Evolutionary conservation across 1,140 invertebrate species (phyloP), one percentile per base, ranked within the genome.

Genomic region (Asbolus verrucosus): DNA sequence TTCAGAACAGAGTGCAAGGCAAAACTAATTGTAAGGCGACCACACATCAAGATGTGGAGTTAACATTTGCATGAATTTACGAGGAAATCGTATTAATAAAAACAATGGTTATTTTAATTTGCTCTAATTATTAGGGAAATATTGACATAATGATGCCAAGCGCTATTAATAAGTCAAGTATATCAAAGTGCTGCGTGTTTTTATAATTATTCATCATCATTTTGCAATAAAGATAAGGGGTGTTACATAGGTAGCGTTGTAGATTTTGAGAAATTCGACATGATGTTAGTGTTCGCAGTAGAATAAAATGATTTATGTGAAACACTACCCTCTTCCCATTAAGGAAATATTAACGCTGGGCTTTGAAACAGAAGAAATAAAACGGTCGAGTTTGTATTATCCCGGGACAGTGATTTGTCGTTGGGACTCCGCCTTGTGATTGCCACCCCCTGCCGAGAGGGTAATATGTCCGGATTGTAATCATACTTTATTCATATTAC

Each of bases 401-500:
- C 46, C 21, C 21, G 46, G 39, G 46, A 50, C 50, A 31, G 24
- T 69, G 59, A 61, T 69, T 63, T 60, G 50, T 61, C 59, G 50
- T 50, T 15, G 54, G 15, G 36, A 43, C 59, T 69, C 50, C 67
- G 54, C 67, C 67, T 61, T 36, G 38, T 46, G 43, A 61, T 69
- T 72, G 70, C 65, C 19, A 38, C 73, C 73, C 63, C 76, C 75
- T 69, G 69, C 61, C 59, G 76, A 41, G 72, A 69, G 59, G 67
- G 68, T 74, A 75, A 74, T 75, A 76, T 70, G 69, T 60, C 59
- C 68, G 41, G 68, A 73, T 72, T 72, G 75, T 73, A 77, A 77
- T 77, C 76, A 77, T 74, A 76, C 75, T 77, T 77, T 76, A 76
- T 76, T 70, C 75, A 75, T 69, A 77, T 77, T 77, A 77, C 73